phyloP scores from a whole-genome alignment of 2,888 invertebrate genomes.

The Dolichopus griseipennis region DNA sequence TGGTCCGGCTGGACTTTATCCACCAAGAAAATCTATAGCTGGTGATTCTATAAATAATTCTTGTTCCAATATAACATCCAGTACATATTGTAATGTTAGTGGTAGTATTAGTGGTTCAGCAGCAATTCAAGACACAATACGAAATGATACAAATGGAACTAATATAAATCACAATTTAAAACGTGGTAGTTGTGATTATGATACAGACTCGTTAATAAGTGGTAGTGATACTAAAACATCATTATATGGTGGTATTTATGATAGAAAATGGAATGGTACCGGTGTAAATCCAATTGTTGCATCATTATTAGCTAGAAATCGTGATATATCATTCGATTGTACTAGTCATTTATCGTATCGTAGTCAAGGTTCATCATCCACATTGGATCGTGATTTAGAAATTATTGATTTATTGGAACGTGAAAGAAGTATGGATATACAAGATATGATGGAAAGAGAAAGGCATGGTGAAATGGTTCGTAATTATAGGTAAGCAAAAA shows the following conservation, averaged over 20 bases:
- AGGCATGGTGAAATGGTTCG: constrained; percentile 33
- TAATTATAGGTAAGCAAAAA: constrained; percentile 7
- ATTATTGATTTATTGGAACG: constrained; percentile 42
- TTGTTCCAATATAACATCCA: constrained; percentile 39
- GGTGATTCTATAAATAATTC: constrained; percentile 35
- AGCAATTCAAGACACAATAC: background rate
- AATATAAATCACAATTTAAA: constrained; percentile 30
- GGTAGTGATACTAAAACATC: constrained; percentile 22
- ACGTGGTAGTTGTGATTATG: constrained; percentile 19
- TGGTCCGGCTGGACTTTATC: constrained; percentile 22
- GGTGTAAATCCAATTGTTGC: constrained; percentile 13
- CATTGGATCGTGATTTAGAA: constrained; percentile 40
- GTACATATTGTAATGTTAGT: constrained; percentile 36
- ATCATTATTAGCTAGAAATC: constrained; percentile 23
- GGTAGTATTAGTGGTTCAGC: constrained; percentile 20
- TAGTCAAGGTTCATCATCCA: constrained; percentile 30
- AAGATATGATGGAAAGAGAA: constrained; percentile 39
- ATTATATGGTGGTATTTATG: constrained; percentile 28
- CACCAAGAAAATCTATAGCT: constrained; percentile 19
- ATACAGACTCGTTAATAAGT: constrained; percentile 19
- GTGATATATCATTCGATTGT: constrained; percentile 37
- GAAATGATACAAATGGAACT: constrained; percentile 34
- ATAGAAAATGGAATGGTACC: constrained; percentile 26
- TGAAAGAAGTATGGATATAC: constrained; percentile 42
- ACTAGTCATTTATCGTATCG: constrained; percentile 29